Base-by-base conservation (phyloP, 2,797 vertebrate species). In the Catharus ustulatus region DNA sequence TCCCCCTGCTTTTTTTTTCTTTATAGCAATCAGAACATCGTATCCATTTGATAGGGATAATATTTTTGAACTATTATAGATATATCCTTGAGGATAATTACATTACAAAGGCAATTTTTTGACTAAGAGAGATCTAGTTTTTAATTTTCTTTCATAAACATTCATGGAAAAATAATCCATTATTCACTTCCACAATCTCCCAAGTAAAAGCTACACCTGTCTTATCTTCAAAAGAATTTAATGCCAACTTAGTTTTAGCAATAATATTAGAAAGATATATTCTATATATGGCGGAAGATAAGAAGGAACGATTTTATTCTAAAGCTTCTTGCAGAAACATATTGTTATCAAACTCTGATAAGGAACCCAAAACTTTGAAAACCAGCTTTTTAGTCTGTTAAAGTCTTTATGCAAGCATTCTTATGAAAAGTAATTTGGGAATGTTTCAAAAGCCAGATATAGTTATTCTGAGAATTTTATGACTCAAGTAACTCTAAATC, bases 1-100 rank as follows among this genome's bases (percentile, higher is more conserved):
- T 6, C 0, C 0, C 14, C 1, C 9, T 38, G 6, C 17, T 12
- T 67, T 62, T 19, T 19, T 38, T 32, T 38, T 48, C 67, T 40
- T 24, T 1, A 40, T 42, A 77, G 14, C 11, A 24, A 27, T 29
- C 20, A 61, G 24, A 83, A 27, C 5, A 16, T 40, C 48, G 34
- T 20, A 5, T 17, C 14, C 4, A 26, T 64, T 89, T 76, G 54
- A 62, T 14, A 69, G 15, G 2, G 5, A 27, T 20, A 54, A 62
- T 49, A 49, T 4, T 64, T 79, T 22, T 76, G 10, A 68, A 15
- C 6, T 32, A 4, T n/a, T 76, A 43, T 36, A 52, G 24, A 8
- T 22, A 16, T 57, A 27, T 66, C 4, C 15, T 71, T 80, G n/a
- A 79, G 15, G 5, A 34, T 16, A 21, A 45, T 34, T 23, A 62